phyloP scores from a whole-genome alignment of 1,140 invertebrate genomes.

The Babylonia areolata region DNA sequence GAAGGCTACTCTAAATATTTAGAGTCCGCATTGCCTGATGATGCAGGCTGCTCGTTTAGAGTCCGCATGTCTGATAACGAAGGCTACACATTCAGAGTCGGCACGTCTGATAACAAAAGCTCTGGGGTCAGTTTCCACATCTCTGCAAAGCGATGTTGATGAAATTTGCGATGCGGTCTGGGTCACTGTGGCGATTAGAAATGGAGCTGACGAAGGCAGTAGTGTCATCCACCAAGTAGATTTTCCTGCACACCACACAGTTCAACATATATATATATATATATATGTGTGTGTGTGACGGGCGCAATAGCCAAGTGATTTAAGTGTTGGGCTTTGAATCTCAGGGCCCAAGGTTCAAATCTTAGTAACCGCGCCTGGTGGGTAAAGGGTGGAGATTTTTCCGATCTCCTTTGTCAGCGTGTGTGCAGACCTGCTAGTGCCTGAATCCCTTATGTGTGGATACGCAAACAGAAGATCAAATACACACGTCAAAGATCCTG shows the following conservation, averaged over 20 bases:
- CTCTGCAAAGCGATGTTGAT: neutral
- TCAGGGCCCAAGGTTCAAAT: neutral
- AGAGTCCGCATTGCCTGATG: neutral
- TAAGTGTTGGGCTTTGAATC: too few relatives aligned
- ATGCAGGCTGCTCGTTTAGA: neutral
- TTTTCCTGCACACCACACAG: slow-evolving; percentile 10
- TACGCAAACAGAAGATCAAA: too few relatives aligned
- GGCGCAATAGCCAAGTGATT: too few relatives aligned
- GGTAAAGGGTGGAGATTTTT: too few relatives aligned
- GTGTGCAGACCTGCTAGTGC: too few relatives aligned
- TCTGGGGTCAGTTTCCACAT: neutral
- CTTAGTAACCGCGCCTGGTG: too few relatives aligned
- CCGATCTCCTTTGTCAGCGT: too few relatives aligned
- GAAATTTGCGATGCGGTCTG: neutral
- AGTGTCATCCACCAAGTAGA: slow-evolving; percentile 24
- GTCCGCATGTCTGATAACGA: neutral
- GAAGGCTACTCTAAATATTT: neutral
- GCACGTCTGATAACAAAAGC: too few relatives aligned
- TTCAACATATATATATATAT: neutral
- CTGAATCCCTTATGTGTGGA: too few relatives aligned
- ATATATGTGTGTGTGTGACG: too few relatives aligned
- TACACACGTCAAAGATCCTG: too few relatives aligned
- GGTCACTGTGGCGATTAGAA: neutral
- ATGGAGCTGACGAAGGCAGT: slow-evolving; percentile 14
- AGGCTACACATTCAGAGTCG: neutral